phyloP scores from a whole-genome alignment of 2,888 invertebrate genomes.

The Noctua janthe region DNA sequence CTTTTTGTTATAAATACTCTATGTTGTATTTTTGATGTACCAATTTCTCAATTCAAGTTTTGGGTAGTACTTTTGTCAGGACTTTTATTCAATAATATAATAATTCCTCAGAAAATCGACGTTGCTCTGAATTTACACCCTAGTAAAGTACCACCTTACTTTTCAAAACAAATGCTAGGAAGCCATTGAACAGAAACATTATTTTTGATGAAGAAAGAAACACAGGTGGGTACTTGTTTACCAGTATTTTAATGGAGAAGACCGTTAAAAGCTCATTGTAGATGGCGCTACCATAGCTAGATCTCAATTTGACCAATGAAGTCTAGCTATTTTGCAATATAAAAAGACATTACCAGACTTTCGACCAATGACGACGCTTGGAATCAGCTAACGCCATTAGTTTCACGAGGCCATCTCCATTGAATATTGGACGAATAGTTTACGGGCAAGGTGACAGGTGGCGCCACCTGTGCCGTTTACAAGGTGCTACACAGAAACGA shows the following conservation, averaged over 20 bases:
- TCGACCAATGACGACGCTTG: neutral
- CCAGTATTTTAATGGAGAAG: neutral
- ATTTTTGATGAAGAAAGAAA: neutral
- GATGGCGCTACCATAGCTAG: too few relatives aligned
- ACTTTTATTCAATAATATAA: too few relatives aligned
- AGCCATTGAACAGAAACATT: too few relatives aligned
- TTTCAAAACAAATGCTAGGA: neutral
- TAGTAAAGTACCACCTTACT: neutral
- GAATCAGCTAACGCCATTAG: neutral
- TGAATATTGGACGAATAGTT: neutral
- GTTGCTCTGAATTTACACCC: too few relatives aligned
- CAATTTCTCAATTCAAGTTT: neutral
- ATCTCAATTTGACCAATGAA: neutral
- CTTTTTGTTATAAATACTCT: too few relatives aligned
- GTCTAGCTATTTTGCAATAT: neutral
- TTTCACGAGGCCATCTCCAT: neutral
- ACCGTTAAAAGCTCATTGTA: neutral
- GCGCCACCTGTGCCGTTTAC: constrained; percentile 35
- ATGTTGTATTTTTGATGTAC: neutral
- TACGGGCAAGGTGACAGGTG: constrained; percentile 24
- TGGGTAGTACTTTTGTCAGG: neutral
- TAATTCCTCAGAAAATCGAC: too few relatives aligned
- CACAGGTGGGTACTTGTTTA: neutral
- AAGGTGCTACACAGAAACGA: constrained; percentile 15
- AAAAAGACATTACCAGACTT: neutral